Conservation (phyloP, 2,797 vertebrate genomes). For the Pempheris klunzingeri region DNA sequence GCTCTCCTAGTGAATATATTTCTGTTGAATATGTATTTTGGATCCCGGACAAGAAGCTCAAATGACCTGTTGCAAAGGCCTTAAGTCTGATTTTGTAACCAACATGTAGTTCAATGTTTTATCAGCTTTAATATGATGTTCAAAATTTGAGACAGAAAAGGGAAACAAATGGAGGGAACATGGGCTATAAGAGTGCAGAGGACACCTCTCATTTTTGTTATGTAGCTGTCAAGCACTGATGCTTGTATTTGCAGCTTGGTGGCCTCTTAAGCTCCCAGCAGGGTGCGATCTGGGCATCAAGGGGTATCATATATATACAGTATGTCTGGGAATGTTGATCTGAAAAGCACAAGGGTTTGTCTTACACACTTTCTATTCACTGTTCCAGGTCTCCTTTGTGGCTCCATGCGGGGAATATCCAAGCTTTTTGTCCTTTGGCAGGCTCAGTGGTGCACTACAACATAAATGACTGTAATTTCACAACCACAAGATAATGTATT, state of each 20-base stretch:
- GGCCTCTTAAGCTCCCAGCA: constrained; percentile 52
- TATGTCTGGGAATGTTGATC: constrained; percentile 76
- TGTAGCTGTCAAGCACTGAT: constrained; percentile 39
- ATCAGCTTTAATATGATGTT: constrained; percentile 44
- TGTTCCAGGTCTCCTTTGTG: constrained; percentile 57
- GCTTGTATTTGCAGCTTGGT: constrained; percentile 54
- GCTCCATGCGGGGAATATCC: constrained; percentile 47
- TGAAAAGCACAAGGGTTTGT: constrained; percentile 70
- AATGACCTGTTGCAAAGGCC: constrained; percentile 69
- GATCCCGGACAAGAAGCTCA: constrained; percentile 59
- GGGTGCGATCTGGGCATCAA: constrained; percentile 58
- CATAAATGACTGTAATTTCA: constrained; percentile 73
- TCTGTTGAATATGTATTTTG: constrained; percentile 72
- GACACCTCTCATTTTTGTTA: constrained; percentile 40
- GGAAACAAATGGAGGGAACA: constrained; percentile 14
- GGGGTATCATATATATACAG: constrained; percentile 52
- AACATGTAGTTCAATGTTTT: constrained; percentile 16
- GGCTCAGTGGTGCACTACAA: constrained; percentile 57
- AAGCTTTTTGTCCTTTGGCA: constrained; percentile 58
- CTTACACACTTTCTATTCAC: constrained; percentile 50
- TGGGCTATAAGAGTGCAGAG: constrained; percentile 29
- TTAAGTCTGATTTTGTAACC: constrained; percentile 42
- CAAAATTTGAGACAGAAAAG: constrained; percentile 24
- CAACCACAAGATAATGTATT: constrained; percentile 76
- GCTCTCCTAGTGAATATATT: constrained; percentile 69